A percentile compares a stretch with the other conserved stretches of the same genome.
Conservation (phyloP, 2,888 invertebrate genomes). For the Ormyrus rosae region DNA sequence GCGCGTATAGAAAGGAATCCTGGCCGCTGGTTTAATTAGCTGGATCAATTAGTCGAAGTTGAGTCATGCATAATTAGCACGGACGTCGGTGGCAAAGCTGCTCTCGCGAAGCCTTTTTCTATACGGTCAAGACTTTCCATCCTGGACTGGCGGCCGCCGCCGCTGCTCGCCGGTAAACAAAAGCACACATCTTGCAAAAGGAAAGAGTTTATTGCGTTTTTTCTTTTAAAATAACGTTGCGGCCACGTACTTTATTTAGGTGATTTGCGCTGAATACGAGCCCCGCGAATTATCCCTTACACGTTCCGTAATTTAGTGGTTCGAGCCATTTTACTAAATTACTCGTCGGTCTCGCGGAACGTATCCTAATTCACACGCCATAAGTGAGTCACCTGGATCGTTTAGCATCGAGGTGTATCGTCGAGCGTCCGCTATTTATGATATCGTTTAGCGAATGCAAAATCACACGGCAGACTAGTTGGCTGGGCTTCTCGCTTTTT, state of each 20-base stretch:
- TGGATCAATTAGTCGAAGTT: constrained; percentile 56
- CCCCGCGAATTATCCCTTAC: constrained; percentile 20
- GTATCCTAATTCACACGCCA: constrained; percentile 33
- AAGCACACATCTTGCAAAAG: not conserved
- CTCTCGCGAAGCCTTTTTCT: constrained; percentile 15
- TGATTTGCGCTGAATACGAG: not conserved
- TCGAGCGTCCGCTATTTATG: constrained; percentile 19
- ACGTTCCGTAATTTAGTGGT: not conserved
- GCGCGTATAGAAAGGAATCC: constrained; percentile 39
- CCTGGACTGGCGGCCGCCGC: not conserved
- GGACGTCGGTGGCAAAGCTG: constrained; percentile 13
- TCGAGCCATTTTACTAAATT: not conserved
- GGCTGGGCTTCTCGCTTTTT: not conserved
- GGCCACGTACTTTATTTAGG: not conserved
- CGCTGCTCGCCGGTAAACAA: constrained; percentile 1
- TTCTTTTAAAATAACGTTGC: not conserved
- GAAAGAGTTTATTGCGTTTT: not conserved
- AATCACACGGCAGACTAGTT: not conserved
- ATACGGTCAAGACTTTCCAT: constrained; percentile 42
- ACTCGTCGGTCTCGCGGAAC: not conserved
- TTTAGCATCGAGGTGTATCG: constrained; percentile 18
- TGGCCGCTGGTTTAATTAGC: constrained; percentile 51
- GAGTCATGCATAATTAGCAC: constrained; percentile 57
- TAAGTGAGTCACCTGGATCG: constrained; percentile 14
- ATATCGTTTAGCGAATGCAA: constrained; percentile 11